Conservation (phyloP, 2,797 vertebrate species). For the Rhinichthys osculus region DNA sequence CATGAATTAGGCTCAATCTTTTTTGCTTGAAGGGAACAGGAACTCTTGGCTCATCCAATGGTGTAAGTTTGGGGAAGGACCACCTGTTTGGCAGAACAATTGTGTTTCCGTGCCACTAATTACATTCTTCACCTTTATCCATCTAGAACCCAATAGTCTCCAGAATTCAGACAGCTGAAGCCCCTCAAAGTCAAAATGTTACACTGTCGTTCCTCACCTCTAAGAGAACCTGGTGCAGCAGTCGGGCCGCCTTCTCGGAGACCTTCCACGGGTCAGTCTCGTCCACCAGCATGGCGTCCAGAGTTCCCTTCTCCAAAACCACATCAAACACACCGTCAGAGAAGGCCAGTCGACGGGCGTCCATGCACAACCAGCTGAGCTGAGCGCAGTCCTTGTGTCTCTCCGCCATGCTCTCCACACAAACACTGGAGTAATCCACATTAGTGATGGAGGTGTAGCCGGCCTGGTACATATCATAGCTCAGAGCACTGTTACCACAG, state of each 20-base stretch:
- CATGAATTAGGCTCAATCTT: not conserved
- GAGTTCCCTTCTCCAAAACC: conserved; percentile 89
- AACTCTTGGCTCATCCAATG: not conserved
- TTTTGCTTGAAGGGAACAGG: not conserved
- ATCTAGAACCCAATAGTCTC: not conserved
- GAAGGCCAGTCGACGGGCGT: conserved; percentile 82
- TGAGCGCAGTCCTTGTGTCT: conserved; percentile 74
- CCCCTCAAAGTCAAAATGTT: not conserved
- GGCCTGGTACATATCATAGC: conserved; percentile 81
- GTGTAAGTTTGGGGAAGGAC: not conserved
- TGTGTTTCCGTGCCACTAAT: not conserved
- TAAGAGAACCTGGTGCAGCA: conserved; percentile 79
- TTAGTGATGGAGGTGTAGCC: conserved; percentile 87
- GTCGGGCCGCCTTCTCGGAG: conserved; percentile 70
- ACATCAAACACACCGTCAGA: conserved; percentile 81
- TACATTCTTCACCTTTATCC: not conserved
- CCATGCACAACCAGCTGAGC: conserved; percentile 91
- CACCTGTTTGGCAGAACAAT: not conserved
- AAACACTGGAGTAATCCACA: conserved; percentile 90
- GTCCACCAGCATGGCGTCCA: conserved; percentile 88
- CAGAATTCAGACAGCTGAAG: not conserved
- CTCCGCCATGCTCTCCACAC: conserved; percentile 83
- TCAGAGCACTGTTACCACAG: conserved; percentile 91
- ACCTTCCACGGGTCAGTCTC: conserved; percentile 87
- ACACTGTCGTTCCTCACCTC: conserved; percentile 68